Base-by-base conservation (phyloP, 2,888 invertebrate species). In the Carpatolechia fugitivella region DNA sequence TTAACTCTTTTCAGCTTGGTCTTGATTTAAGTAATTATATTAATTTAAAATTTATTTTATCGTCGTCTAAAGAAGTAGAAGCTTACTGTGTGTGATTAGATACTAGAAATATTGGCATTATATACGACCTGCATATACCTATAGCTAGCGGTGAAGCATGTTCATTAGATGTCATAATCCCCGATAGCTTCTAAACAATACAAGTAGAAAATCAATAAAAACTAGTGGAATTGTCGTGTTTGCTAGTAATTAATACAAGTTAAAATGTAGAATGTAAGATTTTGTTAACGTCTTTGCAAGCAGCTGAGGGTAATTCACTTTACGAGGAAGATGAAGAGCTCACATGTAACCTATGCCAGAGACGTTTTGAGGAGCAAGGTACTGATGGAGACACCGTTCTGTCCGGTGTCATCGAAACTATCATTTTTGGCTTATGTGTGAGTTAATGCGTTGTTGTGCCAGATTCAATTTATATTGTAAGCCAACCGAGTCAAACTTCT, bases 331-430 rank as follows among this genome's bases (percentile, higher is more conserved):
- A 92, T 82, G 92, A 92, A 91, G 92, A 92, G 88, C 91, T 92
- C 87, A 92, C 92, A 91, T 94, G 94, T 90, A 93, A 93, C 86
- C 93, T 94, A 91, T 94, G 94, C 92, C 93, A 93, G 92, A 93
- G 93, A 91, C 93, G 93, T 83, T 94, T 93, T 92, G 93, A 93
- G 90, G 93, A 93, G 91, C 93, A 94, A 94, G 94, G 93, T 94
- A 93, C 91, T 82, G 74, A 82, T 78, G 82, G 81, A 70, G 68
- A 66, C 73, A 72, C 77, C 73, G 73, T 75, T 72, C 70, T 70
- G 77, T 81, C 82, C 83, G 84, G 85, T 86, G 81, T 75, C 80
- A 74, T 76, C 80, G 78, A 80, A 78, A 81, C 83, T 80, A 76
- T 73, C 77, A 75, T 79, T 77, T 76, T 79, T 78, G 78, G 87